Conservation (phyloP, 2,888 invertebrate genomes). For the Argyresthia albistria region DNA sequence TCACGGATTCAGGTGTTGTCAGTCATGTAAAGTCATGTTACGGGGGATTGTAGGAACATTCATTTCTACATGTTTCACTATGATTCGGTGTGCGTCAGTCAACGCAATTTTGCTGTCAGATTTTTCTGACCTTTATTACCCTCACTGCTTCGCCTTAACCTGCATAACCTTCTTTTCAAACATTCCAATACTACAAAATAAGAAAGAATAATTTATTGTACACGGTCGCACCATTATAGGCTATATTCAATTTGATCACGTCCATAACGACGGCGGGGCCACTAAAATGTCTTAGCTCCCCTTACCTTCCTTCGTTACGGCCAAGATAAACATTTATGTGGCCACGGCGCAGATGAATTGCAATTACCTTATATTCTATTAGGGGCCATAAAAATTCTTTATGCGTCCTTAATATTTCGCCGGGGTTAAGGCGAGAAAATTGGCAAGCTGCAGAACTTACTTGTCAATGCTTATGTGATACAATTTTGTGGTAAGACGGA, state of each 20-base stretch:
- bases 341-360: conserved; percentile 26
- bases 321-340: conserved; percentile 30
- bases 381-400: conserved; percentile 21
- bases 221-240: not conserved
- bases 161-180: too few species aligned
- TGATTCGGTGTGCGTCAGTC: not conserved
- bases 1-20: too few species aligned
- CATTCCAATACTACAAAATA: not conserved
- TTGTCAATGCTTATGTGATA: not conserved
- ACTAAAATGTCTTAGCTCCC: not conserved
- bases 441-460: not conserved
- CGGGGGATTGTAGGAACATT: too few species aligned
- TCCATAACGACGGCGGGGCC: not conserved
- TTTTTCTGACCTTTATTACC: too few species aligned
- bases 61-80: too few species aligned
- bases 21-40: too few species aligned
- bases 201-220: too few species aligned
- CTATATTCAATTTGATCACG: not conserved
- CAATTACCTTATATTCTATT: conserved; percentile 18
- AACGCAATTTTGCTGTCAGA: too few species aligned
- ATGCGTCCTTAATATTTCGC: conserved; percentile 21
- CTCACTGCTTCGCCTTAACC: too few species aligned
- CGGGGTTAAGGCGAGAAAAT: not conserved
- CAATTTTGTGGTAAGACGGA: not conserved
- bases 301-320: conserved; percentile 6